Conservation (phyloP, 2,888 invertebrate species). For the Odontocerum albicorne region DNA sequence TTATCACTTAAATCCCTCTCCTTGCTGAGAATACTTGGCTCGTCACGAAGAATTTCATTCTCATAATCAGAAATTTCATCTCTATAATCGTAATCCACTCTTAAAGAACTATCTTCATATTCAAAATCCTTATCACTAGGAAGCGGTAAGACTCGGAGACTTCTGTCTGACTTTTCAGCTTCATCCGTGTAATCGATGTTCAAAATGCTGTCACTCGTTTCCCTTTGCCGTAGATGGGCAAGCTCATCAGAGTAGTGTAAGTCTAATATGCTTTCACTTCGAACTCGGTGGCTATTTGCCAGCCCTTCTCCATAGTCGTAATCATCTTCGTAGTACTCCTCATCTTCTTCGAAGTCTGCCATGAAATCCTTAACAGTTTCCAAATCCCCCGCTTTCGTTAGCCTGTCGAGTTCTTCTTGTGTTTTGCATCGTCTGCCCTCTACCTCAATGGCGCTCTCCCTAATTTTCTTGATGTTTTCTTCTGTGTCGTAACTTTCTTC, state of each 20-base stretch:
- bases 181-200: slow-evolving; percentile 30
- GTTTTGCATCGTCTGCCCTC: slow-evolving; percentile 13
- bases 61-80: slow-evolving; percentile 31
- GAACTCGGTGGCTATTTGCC: slow-evolving; percentile 20
- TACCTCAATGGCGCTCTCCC: slow-evolving; percentile 13
- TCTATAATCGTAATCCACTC: slow-evolving; percentile 30
- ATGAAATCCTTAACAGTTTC: slow-evolving; percentile 25
- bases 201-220: slow-evolving; percentile 27
- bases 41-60: slow-evolving; percentile 13
- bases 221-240: slow-evolving; percentile 12
- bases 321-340: slow-evolving; percentile 35
- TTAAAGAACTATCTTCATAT: slow-evolving; percentile 21
- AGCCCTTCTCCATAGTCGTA: slow-evolving; percentile 34
- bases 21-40: not conserved
- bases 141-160: slow-evolving; percentile 7
- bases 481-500: slow-evolving; percentile 15
- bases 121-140: slow-evolving; percentile 17
- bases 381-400: slow-evolving; percentile 11
- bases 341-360: slow-evolving; percentile 24
- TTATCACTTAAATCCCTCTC: slow-evolving; percentile 10
- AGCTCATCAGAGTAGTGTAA: slow-evolving; percentile 18
- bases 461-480: slow-evolving; percentile 19
- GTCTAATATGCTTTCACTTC: slow-evolving; percentile 28
- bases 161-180: slow-evolving; percentile 22
- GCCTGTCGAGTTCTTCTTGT: slow-evolving; percentile 18